Evolutionary conservation across 2,797 vertebrate genomes (phyloP).

Genomic region (Limosa lapponica): DNA sequence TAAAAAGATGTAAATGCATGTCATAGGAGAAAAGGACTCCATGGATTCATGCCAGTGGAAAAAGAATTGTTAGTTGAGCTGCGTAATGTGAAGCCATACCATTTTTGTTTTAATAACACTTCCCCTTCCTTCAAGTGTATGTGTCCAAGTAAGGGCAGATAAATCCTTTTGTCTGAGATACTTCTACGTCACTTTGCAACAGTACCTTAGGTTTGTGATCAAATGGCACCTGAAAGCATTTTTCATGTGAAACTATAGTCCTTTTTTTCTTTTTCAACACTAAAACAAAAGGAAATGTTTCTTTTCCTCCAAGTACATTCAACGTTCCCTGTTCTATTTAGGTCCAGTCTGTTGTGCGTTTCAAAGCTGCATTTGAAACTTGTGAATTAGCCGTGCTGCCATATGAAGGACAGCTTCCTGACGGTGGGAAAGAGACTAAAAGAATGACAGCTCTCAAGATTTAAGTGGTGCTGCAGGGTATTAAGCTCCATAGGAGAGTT

Average conservation of each 20-base stretch:
- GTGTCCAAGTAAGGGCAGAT: background rate
- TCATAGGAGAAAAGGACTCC: background rate
- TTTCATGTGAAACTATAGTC: background rate
- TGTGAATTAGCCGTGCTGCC: background rate
- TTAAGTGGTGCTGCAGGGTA: conserved; percentile 40
- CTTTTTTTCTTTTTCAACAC: background rate
- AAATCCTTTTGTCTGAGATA: background rate
- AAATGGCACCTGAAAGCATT: background rate
- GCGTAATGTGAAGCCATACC: background rate
- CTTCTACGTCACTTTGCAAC: background rate
- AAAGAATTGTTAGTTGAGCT: background rate
- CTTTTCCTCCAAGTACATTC: background rate
- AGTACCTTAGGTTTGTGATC: background rate
- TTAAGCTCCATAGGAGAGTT: background rate
- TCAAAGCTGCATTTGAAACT: conserved; percentile 15
- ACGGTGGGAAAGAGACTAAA: conserved; percentile 29
- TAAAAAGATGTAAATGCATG: background rate
- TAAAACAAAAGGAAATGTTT: background rate
- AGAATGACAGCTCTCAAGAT: conserved; percentile 15
- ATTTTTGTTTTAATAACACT: background rate
- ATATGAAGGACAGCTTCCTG: background rate
- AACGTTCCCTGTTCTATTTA: background rate
- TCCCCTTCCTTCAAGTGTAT: background rate
- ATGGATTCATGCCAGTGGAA: background rate
- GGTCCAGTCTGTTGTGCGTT: background rate